Evolutionary conservation across 2,888 invertebrate species (phyloP).

Genomic region (Leucophenga maculata): DNA sequence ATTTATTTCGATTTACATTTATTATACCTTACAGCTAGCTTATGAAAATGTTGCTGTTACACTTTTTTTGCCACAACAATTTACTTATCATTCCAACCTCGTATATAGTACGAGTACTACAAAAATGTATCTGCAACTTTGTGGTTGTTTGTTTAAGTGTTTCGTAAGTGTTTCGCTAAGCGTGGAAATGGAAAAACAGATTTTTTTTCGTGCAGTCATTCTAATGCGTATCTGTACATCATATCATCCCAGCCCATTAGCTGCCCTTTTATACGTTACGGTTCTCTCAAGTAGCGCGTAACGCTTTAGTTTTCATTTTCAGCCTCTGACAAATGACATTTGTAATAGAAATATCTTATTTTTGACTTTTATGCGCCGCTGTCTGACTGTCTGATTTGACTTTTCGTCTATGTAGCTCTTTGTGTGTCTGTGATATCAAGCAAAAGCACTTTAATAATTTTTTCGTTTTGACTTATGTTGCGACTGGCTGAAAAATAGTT

Average conservation of each 20-base stretch:
- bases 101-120: too few species aligned
- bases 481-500: background rate
- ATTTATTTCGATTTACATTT: too few species aligned
- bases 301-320: too few species aligned
- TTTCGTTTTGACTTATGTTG: constrained; percentile 4
- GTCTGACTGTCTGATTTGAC: background rate
- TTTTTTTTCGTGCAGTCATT: constrained; percentile 37
- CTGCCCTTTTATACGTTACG: background rate
- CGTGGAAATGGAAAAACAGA: constrained; percentile 44
- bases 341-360: constrained; percentile 9
- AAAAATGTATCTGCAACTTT: background rate
- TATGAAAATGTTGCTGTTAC: too few species aligned
- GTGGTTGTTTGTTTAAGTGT: constrained; percentile 12
- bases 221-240: background rate
- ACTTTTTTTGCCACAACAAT: too few species aligned
- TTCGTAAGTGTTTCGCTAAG: constrained; percentile 3
- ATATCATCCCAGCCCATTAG: background rate
- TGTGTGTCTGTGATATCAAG: background rate
- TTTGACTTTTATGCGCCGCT: constrained; percentile 6
- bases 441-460: constrained; percentile 15
- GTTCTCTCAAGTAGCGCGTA: background rate
- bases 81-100: too few species aligned
- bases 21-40: too few species aligned
- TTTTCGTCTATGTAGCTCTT: background rate
- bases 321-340: constrained; percentile 50